Percentiles rank a stretch among this genome's conserved stretches.
These are phyloP conservation scores for Pediacus dermestoides DNA, from an alignment of 2,888 invertebrate species.

Conservation along the genomic window DNA sequence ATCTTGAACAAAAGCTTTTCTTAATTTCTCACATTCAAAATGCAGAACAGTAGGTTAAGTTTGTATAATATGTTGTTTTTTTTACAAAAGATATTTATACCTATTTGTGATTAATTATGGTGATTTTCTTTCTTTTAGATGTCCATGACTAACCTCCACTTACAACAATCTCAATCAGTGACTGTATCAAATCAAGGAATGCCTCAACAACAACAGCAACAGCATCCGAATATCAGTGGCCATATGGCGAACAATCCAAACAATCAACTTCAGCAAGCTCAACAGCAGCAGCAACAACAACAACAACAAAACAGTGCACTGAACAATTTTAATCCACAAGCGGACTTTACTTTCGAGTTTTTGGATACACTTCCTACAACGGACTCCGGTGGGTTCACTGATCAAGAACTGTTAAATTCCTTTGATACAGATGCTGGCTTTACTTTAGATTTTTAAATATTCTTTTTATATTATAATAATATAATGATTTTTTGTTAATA, in stretches of 20 bases:
- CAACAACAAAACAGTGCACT: conserved; percentile 42
- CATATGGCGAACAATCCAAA: not conserved
- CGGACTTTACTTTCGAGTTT: conserved; percentile 80
- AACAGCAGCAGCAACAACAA: conserved; percentile 35
- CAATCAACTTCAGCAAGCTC: conserved; percentile 31
- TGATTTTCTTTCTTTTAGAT: conserved; percentile 47
- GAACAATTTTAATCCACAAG: conserved; percentile 53
- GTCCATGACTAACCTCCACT: conserved; percentile 63
- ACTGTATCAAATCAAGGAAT: conserved; percentile 50
- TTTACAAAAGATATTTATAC: too few relatives aligned
- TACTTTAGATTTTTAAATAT: conserved; percentile 52
- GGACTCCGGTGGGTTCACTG: conserved; percentile 73
- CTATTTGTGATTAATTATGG: too few relatives aligned
- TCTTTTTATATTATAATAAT: conserved; percentile 19
- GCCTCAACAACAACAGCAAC: conserved; percentile 35
- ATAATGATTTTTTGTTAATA: conserved; percentile 31
- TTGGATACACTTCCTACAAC: conserved; percentile 75
- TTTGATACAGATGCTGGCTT: conserved; percentile 72
- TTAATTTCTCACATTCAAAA: too few relatives aligned
- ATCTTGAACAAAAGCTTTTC: too few relatives aligned
- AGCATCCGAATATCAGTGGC: not conserved
- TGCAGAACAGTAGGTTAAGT: too few relatives aligned
- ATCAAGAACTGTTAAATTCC: conserved; percentile 79
- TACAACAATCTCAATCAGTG: conserved; percentile 67
- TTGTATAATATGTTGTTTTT: too few relatives aligned